Evolutionary conservation across 2,888 invertebrate species (phyloP).

Genomic region (Odontocolon sp.): DNA sequence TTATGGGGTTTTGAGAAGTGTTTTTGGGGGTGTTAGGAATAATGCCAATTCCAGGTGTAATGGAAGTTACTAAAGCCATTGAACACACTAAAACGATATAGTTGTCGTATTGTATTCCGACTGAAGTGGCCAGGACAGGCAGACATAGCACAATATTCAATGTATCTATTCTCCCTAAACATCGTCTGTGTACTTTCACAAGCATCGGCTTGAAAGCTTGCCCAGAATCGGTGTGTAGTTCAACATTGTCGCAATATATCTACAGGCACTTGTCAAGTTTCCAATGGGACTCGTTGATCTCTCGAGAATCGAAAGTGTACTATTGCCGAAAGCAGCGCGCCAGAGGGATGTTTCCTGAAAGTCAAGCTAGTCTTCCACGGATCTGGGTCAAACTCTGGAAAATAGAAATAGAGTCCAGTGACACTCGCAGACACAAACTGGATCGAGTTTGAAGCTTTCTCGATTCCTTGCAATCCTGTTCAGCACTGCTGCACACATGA

Average conservation of each 20-base stretch:
- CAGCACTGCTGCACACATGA: too few relatives aligned
- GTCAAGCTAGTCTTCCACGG: too few relatives aligned
- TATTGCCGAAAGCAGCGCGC: constrained; percentile 31
- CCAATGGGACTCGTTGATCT: constrained; percentile 32
- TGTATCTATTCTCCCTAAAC: constrained; percentile 30
- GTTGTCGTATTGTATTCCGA: constrained; percentile 46
- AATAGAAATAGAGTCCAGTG: constrained; percentile 27
- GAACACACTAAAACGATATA: constrained; percentile 15
- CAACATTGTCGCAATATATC: constrained; percentile 6
- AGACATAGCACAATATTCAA: constrained; percentile 46
- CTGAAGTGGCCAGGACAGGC: constrained; percentile 35
- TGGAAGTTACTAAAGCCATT: not conserved
- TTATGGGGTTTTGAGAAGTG: too few relatives aligned
- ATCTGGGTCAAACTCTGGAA: constrained; percentile 43
- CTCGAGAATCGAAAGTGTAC: constrained; percentile 35
- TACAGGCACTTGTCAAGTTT: constrained; percentile 25
- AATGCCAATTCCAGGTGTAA: too few relatives aligned
- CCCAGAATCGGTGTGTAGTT: constrained; percentile 27
- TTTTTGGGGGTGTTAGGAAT: too few relatives aligned
- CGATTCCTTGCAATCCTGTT: constrained; percentile 4
- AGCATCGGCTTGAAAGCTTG: constrained; percentile 12
- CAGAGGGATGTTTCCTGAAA: constrained; percentile 17
- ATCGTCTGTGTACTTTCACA: constrained; percentile 5
- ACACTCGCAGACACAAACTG: not conserved
- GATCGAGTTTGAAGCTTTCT: constrained; percentile 6